phyloP scores from a whole-genome alignment of 2,113 vertebrate species.

The Mionectes macconnelli region DNA sequence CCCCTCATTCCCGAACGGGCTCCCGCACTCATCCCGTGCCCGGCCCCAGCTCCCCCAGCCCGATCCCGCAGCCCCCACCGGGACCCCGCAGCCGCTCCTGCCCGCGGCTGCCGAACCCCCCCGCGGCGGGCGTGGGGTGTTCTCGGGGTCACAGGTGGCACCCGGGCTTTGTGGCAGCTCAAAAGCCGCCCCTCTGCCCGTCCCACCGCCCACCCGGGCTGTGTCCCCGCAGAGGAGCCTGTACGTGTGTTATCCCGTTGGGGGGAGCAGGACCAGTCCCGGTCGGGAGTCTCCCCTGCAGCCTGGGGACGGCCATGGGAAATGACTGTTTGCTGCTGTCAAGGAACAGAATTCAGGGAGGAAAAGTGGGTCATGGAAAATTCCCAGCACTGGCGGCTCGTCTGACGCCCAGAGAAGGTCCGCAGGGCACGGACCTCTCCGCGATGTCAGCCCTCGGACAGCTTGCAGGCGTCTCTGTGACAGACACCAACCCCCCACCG shows the following conservation, averaged over 20 bases:
- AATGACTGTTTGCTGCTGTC: background rate
- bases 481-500: background rate
- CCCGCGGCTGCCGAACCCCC: background rate
- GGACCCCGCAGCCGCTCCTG: background rate
- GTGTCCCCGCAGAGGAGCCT: background rate
- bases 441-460: background rate
- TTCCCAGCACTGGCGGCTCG: background rate
- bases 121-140: background rate
- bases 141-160: background rate
- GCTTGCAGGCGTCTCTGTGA: background rate
- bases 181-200: background rate
- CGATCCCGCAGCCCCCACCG: too few relatives aligned
- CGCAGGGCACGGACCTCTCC: rapidly evolving
- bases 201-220: background rate
- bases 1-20: background rate
- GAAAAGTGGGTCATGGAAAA: background rate
- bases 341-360: background rate
- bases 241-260: rapidly evolving
- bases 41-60: background rate
- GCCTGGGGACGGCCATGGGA: rapidly evolving
- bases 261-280: background rate
- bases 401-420: background rate
- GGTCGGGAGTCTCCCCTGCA: too few relatives aligned
- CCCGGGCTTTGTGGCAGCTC: rapidly evolving
- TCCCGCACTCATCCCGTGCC: background rate